Evolutionary conservation across 1,140 invertebrate genomes (phyloP).

Genomic region (Bombyx mandarina): DNA sequence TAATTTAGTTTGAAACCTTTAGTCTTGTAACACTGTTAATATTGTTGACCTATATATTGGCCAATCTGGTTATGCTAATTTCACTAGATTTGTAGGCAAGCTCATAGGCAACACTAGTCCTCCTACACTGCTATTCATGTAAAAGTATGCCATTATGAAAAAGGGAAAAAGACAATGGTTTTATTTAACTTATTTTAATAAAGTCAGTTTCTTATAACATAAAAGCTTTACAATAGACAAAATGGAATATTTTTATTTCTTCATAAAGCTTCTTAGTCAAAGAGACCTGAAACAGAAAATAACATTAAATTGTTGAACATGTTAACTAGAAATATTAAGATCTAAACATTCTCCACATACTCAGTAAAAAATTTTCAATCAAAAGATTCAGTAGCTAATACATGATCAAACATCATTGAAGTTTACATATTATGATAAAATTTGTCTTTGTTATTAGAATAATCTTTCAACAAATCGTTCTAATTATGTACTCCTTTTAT

Average conservation of each 20-base stretch:
- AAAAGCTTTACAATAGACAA: conserved; percentile 60
- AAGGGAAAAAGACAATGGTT: conserved; percentile 11
- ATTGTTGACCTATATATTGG: no score
- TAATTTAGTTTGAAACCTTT: no score
- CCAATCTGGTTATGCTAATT: no score
- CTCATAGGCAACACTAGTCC: no score
- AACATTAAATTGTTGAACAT: conserved; percentile 16
- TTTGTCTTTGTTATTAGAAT: no score
- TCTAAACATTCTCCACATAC: conserved; percentile 13
- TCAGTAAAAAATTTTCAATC: conserved; percentile 60
- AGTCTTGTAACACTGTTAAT: no score
- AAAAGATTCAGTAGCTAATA: conserved; percentile 57
- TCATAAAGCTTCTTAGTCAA: conserved; percentile 76
- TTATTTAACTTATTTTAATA: conserved; percentile 42
- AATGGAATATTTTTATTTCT: conserved; percentile 58
- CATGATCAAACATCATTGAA: conserved; percentile 26
- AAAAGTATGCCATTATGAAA: neutral
- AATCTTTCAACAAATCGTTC: no score
- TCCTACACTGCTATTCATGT: no score
- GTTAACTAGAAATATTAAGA: neutral
- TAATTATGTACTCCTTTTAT: no score
- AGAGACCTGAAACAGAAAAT: conserved; percentile 77
- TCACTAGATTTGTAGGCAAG: no score
- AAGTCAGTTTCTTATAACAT: conserved; percentile 55
- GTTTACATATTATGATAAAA: neutral